Evolutionary conservation across 2,888 invertebrate species (phyloP).

Genomic region (Iselma pallidipennis): DNA sequence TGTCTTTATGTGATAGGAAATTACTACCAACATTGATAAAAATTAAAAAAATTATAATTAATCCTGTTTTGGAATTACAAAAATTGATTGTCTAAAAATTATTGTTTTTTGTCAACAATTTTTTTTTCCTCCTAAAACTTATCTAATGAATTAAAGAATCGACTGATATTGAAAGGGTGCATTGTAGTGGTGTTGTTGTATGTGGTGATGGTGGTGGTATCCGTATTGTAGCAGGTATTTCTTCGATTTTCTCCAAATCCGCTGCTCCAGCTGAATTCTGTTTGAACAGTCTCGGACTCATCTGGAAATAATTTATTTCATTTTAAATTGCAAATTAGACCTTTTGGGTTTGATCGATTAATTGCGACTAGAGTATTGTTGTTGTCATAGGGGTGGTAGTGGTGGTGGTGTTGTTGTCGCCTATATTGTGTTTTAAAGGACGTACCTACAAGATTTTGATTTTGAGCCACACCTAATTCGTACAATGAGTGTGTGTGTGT

Average conservation of each 20-base stretch:
- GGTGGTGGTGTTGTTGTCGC: no score
- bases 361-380: no score
- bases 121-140: not conserved
- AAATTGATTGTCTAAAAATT: constrained; percentile 40
- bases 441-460: no score
- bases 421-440: no score
- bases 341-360: no score
- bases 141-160: constrained; percentile 50
- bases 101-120: constrained; percentile 34
- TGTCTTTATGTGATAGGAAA: not conserved
- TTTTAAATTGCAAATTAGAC: no score
- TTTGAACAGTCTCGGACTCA: constrained; percentile 60
- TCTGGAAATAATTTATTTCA: constrained; percentile 45
- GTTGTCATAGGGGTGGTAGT: no score
- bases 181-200: constrained; percentile 46
- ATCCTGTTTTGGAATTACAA: not conserved
- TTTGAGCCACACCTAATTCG: no score
- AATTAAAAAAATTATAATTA: no score
- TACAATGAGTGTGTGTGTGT: no score
- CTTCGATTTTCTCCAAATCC: constrained; percentile 72
- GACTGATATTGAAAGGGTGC: constrained; percentile 53
- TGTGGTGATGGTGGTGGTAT: constrained; percentile 50
- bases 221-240: constrained; percentile 56
- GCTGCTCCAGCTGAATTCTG: constrained; percentile 72
- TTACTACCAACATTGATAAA: not conserved